These are phyloP conservation scores for Gortyna flavago DNA, from an alignment of 2,888 invertebrate species.

Conservation along the genomic window DNA sequence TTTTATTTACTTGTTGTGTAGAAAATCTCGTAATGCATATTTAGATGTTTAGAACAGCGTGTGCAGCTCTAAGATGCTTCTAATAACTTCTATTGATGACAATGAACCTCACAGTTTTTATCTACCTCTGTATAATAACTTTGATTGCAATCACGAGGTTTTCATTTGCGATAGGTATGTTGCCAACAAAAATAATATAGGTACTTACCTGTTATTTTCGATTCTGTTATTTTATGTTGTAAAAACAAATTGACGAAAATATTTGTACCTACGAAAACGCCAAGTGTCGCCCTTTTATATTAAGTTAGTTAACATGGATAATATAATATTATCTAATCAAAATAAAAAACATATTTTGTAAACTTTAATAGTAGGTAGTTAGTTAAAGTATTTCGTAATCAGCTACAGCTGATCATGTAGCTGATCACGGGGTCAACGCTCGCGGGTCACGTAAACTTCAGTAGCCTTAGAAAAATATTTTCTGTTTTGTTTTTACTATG, in stretches of 20 bases:
- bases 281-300: not conserved
- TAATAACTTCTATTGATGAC: too few relatives aligned
- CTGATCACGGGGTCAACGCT: conserved; percentile 10
- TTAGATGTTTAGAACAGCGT: not conserved
- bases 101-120: not conserved
- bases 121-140: not conserved
- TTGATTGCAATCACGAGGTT: not conserved
- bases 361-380: not conserved
- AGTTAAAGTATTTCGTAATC: too few relatives aligned
- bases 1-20: not conserved
- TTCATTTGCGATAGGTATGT: not conserved
- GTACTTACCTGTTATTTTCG: not conserved
- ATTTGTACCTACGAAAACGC: not conserved
- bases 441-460: not conserved
- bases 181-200: not conserved
- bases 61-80: not conserved
- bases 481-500: not conserved
- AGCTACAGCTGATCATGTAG: not conserved
- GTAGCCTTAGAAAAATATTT: not conserved
- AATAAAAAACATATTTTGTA: not conserved
- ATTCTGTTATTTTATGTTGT: not conserved
- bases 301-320: too few relatives aligned
- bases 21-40: not conserved
- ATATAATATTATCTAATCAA: not conserved
- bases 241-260: not conserved